Percentiles rank a stretch among this genome's conserved stretches.
These are phyloP conservation scores for Myotis yumanensis DNA, from an alignment of 2,113 vertebrate genomes.

Conservation along the genomic window DNA sequence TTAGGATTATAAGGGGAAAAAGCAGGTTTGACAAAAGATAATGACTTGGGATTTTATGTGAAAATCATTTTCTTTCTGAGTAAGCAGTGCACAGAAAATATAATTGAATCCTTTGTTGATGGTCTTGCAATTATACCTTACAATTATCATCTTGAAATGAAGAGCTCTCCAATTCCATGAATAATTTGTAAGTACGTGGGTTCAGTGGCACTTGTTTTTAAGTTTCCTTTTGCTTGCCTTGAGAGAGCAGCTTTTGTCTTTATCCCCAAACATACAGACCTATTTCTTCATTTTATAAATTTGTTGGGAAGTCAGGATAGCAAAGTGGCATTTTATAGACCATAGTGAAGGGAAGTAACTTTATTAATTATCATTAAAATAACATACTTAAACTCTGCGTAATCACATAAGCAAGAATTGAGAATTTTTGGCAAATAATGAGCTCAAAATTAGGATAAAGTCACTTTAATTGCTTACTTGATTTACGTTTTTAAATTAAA, in stretches of 20 bases:
- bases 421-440: conserved; percentile 32
- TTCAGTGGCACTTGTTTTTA: neutral
- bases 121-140: neutral
- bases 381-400: neutral
- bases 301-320: neutral
- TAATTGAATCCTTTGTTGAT: neutral
- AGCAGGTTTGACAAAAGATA: neutral
- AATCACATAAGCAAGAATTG: neutral
- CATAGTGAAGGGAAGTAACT: neutral
- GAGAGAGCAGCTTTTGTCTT: neutral
- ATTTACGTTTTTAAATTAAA: conserved; percentile 50
- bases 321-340: conserved; percentile 18
- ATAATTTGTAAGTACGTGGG: neutral
- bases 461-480: neutral
- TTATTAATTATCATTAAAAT: conserved; percentile 40
- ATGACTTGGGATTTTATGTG: neutral
- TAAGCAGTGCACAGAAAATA: neutral
- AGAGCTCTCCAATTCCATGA: neutral
- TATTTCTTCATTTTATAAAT: conserved; percentile 17
- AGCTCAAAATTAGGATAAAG: neutral
- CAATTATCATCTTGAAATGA: conserved; percentile 23
- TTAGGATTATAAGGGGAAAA: neutral
- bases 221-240: neutral
- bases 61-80: conserved; percentile 4
- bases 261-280: neutral